Base-by-base conservation (phyloP, 2,888 invertebrate genomes). In the Oxytorus armatus region DNA sequence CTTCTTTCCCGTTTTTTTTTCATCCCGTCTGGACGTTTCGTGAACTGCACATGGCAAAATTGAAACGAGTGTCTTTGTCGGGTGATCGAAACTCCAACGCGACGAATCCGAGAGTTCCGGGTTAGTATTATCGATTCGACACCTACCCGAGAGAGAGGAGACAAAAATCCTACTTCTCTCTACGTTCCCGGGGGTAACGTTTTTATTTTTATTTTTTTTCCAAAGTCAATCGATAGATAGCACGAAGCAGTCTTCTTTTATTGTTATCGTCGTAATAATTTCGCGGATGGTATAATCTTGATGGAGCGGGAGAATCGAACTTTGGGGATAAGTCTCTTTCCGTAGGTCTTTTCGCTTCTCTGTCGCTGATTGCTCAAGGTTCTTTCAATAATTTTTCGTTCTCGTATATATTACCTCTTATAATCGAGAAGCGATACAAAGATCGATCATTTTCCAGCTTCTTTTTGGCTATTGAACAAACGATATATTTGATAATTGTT, bases 111-210 rank as follows among this genome's bases (percentile, higher is more conserved):
- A n/a, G 61, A 59, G 18, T 70, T 69, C 47, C 69, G 65, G 61
- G 42, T 53, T 16, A 11, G n/a, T 39, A 42, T 76, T 83, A 81
- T 83, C 76, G 70, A 83, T 79, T 81, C 70, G 74, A 77, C 77
- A 83, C 78, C 78, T 76, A 76, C 49, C 63, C 73, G 59, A 65
- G 57, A 39, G 49, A 57, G 3, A 14, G 21, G 29, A 36, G 36
- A 33, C 10, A 7, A 65, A 61, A 42, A 16, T 61, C 21, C 10
- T 14, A 39, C 14, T 51, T 51, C 33, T 4, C 16, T 10, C 10
- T 5, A 1, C 8, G 14, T 79, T 70, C 68, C 77, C 25, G 14
- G 21, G 8, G 79, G 76, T 76, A 11, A 63, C 70, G 68, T 75
- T 78, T 42, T 39, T 63, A 51, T 63, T 44, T 57, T 57, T 55